Conservation (phyloP, 2,113 vertebrate species). For the Nyctibius bracteatus region DNA sequence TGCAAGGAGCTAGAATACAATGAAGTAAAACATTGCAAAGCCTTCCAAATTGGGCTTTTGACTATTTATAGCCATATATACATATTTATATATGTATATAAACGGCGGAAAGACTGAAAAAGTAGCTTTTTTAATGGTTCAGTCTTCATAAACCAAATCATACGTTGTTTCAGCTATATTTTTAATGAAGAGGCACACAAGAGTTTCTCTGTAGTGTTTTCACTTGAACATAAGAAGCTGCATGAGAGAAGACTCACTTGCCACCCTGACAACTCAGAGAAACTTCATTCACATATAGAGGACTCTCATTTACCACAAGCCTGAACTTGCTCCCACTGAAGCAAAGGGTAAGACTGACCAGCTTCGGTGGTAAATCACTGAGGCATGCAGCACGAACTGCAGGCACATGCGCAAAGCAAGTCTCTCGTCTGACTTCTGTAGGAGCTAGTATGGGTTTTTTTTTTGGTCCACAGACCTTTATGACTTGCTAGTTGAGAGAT, state of each 20-base stretch:
- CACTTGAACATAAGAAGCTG: background rate
- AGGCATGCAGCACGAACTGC: background rate
- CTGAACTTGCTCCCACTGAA: background rate
- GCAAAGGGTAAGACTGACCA: background rate
- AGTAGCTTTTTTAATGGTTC: background rate
- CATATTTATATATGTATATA: background rate
- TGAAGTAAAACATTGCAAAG: background rate
- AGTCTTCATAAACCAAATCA: background rate
- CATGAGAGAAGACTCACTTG: background rate
- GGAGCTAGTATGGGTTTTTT: background rate
- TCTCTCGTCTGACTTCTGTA: background rate
- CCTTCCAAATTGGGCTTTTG: background rate
- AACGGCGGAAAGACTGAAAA: background rate
- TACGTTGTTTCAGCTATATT: background rate
- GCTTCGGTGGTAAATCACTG: background rate
- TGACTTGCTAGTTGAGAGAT: background rate
- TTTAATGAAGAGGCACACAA: background rate
- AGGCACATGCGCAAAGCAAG: rapidly evolving
- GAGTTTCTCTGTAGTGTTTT: background rate
- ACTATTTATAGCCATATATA: background rate
- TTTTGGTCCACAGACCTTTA: background rate
- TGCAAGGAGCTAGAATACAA: background rate
- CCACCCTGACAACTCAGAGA: background rate
- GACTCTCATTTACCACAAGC: background rate
- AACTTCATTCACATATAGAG: background rate